Evolutionary conservation across 2,113 vertebrate genomes (phyloP).

Genomic region (Gobio gobio): DNA sequence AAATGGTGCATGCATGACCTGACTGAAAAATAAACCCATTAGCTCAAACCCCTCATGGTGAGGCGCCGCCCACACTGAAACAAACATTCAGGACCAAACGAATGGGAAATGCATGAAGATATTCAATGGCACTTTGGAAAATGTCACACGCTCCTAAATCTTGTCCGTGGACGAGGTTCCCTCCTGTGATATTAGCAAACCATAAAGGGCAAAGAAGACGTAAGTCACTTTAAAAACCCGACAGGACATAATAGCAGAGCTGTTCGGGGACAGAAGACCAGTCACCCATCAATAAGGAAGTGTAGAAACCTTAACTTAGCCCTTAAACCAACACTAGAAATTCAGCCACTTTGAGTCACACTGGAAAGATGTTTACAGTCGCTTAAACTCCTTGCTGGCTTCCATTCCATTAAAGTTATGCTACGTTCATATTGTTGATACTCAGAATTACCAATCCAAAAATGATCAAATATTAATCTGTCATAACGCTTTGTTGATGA

Average conservation of each 20-base stretch:
- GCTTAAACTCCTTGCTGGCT: neutral
- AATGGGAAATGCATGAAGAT: conserved; percentile 42
- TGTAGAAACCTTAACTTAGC: conserved; percentile 44
- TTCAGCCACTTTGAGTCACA: conserved; percentile 10
- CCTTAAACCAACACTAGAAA: conserved; percentile 45
- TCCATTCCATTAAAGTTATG: neutral
- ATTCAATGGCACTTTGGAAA: conserved; percentile 60
- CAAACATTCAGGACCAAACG: conserved; percentile 27
- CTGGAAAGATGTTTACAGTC: conserved; percentile 12
- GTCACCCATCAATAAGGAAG: conserved; percentile 20
- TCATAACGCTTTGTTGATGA: too few species aligned
- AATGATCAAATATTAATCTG: neutral
- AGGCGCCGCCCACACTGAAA: neutral
- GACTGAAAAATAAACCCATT: conserved; percentile 17
- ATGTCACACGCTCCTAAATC: conserved; percentile 45
- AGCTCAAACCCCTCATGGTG: neutral
- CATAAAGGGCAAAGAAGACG: conserved; percentile 53
- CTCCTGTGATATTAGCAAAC: conserved; percentile 40
- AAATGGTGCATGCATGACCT: conserved; percentile 26
- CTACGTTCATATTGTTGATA: neutral
- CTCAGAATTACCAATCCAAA: neutral
- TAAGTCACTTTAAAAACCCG: conserved; percentile 29
- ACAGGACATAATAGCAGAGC: conserved; percentile 18
- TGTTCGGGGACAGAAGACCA: conserved; percentile 11
- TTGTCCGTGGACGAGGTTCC: conserved; percentile 8